Base-by-base conservation (phyloP, 1,140 invertebrate genomes). In the Stenopsyche tienmushanensis region DNA sequence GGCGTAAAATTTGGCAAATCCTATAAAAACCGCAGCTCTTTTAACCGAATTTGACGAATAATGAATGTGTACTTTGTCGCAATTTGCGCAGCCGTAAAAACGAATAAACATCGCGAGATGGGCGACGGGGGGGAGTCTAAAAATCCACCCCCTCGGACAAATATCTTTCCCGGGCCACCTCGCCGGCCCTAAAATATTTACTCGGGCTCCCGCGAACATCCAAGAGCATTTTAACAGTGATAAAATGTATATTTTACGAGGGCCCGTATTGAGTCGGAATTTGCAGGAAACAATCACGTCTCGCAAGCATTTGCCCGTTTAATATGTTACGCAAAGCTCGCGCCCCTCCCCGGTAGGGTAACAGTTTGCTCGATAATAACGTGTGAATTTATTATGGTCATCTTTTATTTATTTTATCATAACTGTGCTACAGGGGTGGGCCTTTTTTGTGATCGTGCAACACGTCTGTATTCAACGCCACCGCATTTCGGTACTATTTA, bases 21-120 rank as follows among this genome's bases (percentile, higher is more conserved):
- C 44, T 20, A 15, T 9, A 47, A 47, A 54, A 54, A 54, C 52
- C 52, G 52, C 52, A 54, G 52, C 52, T 24, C 20, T 18, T 9
- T 54, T 54, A 26, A 54, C 52, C 52, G 52, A 54, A 54, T 54
- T 24, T 29, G 52, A 29, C 52, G 52, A 54, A 54, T 54, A 54
- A 54, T 54, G 52, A 54, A 54, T 54, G 52, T 54, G 52, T 54
- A 54, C 52, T 54, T 29, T 54, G 21, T 54, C 21, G 25, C 52
- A 54, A 54, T 54, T 54, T 54, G 52, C 52, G 23, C 23, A 13
- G 52, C 25, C 24, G 52, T 54, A 54, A 54, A 54, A 54, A 54
- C 52, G 52, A 54, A 54, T 29, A 54, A 54, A 54, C 52, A 54
- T 20, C 21, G 44, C n/a, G n/a, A n/a, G n/a, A n/a, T n/a, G n/a